Percentiles rank a stretch among this genome's conserved stretches.
These are phyloP conservation scores for Poeciliopsis turneri DNA, from an alignment of 2,797 vertebrate species.

Conservation along the genomic window DNA sequence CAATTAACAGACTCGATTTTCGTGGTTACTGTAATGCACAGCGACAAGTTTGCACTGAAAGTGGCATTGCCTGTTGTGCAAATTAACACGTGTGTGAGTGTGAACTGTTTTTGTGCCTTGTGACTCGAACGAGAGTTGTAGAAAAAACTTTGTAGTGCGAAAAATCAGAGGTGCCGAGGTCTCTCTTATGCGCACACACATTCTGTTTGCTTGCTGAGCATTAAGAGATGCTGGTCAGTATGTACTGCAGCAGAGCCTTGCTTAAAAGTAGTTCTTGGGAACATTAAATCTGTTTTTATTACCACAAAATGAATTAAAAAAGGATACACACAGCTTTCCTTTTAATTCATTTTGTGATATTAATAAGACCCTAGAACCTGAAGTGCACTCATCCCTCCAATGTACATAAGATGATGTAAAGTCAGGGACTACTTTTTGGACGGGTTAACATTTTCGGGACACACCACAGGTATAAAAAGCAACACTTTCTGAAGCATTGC, in stretches of 20 bases:
- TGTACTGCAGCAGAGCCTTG: neutral
- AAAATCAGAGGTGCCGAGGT: neutral
- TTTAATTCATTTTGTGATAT: no score
- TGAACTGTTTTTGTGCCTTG: neutral
- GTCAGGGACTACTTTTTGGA: neutral
- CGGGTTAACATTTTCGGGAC: neutral
- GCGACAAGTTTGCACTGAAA: neutral
- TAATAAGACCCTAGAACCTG: neutral
- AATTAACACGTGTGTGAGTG: no score
- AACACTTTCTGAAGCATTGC: neutral
- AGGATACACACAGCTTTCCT: neutral
- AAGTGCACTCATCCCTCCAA: neutral
- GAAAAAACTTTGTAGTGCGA: neutral
- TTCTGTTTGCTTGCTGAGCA: neutral
- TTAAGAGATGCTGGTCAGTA: neutral
- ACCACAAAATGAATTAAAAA: neutral
- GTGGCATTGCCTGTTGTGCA: neutral
- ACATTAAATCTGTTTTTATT: neutral
- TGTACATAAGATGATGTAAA: neutral
- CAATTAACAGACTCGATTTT: neutral
- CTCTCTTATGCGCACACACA: neutral
- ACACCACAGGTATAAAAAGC: neutral
- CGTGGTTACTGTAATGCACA: neutral
- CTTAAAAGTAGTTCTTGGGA: neutral
- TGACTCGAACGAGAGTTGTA: neutral